These are phyloP conservation scores for Agrotis puta DNA, from an alignment of 2,888 invertebrate species.

Conservation along the genomic window DNA sequence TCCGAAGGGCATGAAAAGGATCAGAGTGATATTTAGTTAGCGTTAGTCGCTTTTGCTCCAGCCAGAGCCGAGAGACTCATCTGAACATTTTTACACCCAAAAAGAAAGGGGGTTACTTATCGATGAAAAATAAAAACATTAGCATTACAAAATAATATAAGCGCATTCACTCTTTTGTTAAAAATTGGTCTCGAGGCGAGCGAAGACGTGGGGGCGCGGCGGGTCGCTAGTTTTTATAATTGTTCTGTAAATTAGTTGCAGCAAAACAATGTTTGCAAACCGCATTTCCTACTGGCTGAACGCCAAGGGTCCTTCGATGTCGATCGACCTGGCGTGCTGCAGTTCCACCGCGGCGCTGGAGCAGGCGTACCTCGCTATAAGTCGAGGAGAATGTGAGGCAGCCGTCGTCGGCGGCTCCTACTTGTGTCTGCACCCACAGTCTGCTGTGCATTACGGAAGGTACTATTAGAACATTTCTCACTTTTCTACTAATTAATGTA, in stretches of 20 bases:
- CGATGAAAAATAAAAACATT: too few relatives aligned
- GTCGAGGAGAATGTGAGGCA: constrained; percentile 78
- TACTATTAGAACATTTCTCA: constrained; percentile 38
- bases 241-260: constrained; percentile 62
- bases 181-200: too few relatives aligned
- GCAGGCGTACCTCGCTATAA: constrained; percentile 75
- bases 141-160: too few relatives aligned
- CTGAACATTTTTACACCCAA: too few relatives aligned
- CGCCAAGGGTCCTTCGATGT: constrained; percentile 75
- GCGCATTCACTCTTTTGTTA: too few relatives aligned
- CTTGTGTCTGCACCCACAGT: constrained; percentile 91
- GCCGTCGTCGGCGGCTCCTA: constrained; percentile 92
- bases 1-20: too few relatives aligned
- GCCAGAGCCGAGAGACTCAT: too few relatives aligned
- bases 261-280: constrained; percentile 76
- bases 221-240: not conserved
- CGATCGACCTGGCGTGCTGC: constrained; percentile 77
- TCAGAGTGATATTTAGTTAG: too few relatives aligned
- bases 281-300: constrained; percentile 79
- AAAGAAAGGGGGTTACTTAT: too few relatives aligned
- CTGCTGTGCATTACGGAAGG: constrained; percentile 77
- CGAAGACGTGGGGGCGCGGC: too few relatives aligned
- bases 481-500: not conserved
- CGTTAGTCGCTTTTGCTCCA: too few relatives aligned
- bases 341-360: constrained; percentile 77